Conservation (phyloP, 1,140 invertebrate genomes). For the Drosophila grimshawi region DNA sequence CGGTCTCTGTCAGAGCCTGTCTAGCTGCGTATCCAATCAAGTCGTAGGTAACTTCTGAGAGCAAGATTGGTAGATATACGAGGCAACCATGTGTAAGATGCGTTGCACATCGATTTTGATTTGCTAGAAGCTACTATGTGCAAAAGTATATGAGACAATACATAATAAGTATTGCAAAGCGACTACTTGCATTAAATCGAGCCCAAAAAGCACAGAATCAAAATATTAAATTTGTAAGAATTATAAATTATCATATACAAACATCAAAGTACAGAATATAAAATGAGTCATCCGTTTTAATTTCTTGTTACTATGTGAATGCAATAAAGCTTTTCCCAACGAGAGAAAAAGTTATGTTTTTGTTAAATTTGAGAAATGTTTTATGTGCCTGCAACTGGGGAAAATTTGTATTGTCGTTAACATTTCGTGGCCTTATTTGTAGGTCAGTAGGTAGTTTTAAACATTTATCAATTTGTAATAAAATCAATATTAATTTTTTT, state of each 20-base stretch:
- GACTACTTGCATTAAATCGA: not conserved
- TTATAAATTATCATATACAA: too few relatives aligned
- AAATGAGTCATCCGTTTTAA: too few relatives aligned
- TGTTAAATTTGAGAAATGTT: too few relatives aligned
- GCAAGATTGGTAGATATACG: not conserved
- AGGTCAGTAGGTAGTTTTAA: conserved; percentile 35
- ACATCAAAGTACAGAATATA: too few relatives aligned
- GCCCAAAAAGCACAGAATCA: not conserved
- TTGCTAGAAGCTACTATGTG: not conserved
- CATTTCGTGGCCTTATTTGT: not conserved
- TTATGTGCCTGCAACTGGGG: too few relatives aligned
- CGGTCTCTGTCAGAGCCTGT: conserved; percentile 17
- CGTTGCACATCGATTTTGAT: not conserved
- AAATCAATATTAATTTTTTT: not conserved
- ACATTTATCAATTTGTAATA: conserved; percentile 12
- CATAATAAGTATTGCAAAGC: not conserved
- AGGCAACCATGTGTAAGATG: not conserved
- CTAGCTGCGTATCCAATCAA: conserved; percentile 5
- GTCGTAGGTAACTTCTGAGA: not conserved
- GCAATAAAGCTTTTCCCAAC: too few relatives aligned
- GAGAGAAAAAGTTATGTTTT: too few relatives aligned
- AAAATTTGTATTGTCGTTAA: conserved; percentile 1
- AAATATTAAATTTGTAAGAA: not conserved
- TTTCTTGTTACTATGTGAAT: too few relatives aligned
- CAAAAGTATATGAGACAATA: conserved; percentile 2